Evolutionary conservation across 2,797 vertebrate genomes (phyloP), one percentile per base, ranked within the genome.

Genomic region (Aplochiton taeniatus): DNA sequence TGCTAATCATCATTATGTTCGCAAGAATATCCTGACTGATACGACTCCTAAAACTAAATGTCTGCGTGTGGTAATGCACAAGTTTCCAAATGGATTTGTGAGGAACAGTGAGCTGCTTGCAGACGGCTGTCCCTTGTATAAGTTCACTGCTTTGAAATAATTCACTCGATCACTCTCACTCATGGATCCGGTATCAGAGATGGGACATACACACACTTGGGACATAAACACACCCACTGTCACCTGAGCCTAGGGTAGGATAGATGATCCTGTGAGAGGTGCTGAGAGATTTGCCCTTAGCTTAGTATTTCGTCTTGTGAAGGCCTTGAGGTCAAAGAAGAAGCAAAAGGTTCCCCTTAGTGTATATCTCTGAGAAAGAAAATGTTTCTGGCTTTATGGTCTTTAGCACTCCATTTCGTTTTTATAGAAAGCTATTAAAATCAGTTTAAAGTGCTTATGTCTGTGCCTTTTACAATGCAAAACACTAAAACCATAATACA

Each of bases 241-340:
- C 47, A 56, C 47, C n/a, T 69, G 58, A 70, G 55, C 54, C 19
- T n/a, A 42, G 18, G 47, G n/a, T 42, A 14, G 43, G 49, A 63
- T 59, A 50, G 49, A 42, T 57, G 46, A 58, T n/a, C 60, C 17
- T 17, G 9, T 49, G 31, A 16, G 17, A 53, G 49, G 47, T 43
- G 60, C 5, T 59, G 56, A 66, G 47, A 20, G 11, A 44, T 45
- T 18, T 60, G 19, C 49, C 58, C 44, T 47, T 41, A 50, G 53
- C 12, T 56, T 44, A 44, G 47, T 44, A 31, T 57, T 43, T 11
- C 42, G 13, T 41, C 45, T 54, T 13, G 49, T 13, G 9, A 19
- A 45, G 62, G 48, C 56, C 48, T n/a, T 20, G 20, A 19, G 45
- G 58, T 44, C 10, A 20, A 65, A 47, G 56, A 20, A 49, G 54